Evolutionary conservation across 2,113 vertebrate species (phyloP), one percentile per base, ranked within the genome.

Genomic region (Coptodon bakossiorum): DNA sequence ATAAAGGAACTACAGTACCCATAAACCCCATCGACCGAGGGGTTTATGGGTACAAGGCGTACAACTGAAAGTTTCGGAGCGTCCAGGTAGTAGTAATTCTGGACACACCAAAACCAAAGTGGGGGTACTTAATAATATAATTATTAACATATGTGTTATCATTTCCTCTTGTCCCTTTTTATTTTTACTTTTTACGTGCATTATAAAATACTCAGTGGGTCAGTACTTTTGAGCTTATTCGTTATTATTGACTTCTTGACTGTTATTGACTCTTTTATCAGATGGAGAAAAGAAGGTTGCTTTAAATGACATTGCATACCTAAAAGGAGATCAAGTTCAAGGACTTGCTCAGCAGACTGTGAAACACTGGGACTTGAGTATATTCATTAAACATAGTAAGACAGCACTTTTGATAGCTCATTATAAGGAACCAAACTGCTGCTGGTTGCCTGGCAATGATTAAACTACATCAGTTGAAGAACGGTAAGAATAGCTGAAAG

Each of bases 401-500:
- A 82, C 59, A 24, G 12, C 52, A 48, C 48, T 71, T 54, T 66
- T 22, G 61, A 43, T 34, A 9, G 34, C 29, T 81, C 45, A 13
- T 54, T 59, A 80, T 86, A 71, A 43, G 63, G 68, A 50, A 63
- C n/a, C 22, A 17, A 76, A 83, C 68, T 24, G 19, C 38, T 36
- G 61, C 19, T 34, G 14, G 81, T 88, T 90, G 52, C 87, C 22
- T 88, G 82, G 78, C 54, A 93, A 90, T 89, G 63, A 91, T 91
- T 89, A 86, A 89, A 79, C 40, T 6, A 24, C 56, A 63, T 89
- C 80, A 52, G 57, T 89, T 61, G 34, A 4, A 57, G 9, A 38
- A 19, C 3, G 11, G 48, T 17, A 10, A 34, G 4, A 38, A 66
- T 66, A 66, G 16, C 7, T 52, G 31, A 80, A n/a, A 81, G 79